Conservation (phyloP, 2,113 vertebrate species). For the Rhagologus leucostigma region DNA sequence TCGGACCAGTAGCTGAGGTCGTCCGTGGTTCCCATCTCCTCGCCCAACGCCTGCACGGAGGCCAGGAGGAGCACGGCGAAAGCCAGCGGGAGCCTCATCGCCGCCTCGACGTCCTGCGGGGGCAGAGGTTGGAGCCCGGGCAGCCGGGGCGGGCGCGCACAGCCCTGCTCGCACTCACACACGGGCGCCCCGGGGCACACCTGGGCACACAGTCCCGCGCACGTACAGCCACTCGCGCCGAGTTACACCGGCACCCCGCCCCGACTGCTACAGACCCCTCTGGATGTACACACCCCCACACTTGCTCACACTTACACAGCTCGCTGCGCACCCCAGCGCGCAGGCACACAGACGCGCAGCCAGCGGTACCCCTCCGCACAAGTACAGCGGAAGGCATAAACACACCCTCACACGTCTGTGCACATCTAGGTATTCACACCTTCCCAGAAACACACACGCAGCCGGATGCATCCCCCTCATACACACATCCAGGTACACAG, state of each 20-base stretch:
- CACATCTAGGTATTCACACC: not conserved
- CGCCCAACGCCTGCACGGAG: slow-evolving; percentile 75
- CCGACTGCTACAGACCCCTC: not conserved
- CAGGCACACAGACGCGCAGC: not conserved
- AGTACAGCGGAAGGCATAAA: rapidly evolving
- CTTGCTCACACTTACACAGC: rapidly evolving
- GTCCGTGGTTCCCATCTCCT: slow-evolving; percentile 77
- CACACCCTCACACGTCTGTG: not conserved
- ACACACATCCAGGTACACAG: rapidly evolving
- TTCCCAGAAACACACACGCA: rapidly evolving
- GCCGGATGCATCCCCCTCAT: rapidly evolving
- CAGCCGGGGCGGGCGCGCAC: not conserved
- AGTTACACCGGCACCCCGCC: too few species aligned
- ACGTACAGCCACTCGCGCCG: rapidly evolving
- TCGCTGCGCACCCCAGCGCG: rapidly evolving
- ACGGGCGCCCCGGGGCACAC: not conserved
- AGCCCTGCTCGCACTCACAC: rapidly evolving
- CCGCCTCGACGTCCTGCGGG: slow-evolving; percentile 29
- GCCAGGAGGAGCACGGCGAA: slow-evolving; percentile 77
- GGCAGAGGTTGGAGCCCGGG: not conserved
- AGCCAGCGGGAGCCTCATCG: slow-evolving; percentile 83
- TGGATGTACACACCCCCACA: rapidly evolving
- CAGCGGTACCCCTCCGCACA: not conserved
- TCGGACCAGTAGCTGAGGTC: slow-evolving; percentile 81
- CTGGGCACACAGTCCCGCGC: not conserved